Percentiles rank a stretch among this genome's conserved stretches.
These are phyloP conservation scores for Trichopoda pennipes DNA, from an alignment of 2,888 invertebrate species.

Conservation along the genomic window DNA sequence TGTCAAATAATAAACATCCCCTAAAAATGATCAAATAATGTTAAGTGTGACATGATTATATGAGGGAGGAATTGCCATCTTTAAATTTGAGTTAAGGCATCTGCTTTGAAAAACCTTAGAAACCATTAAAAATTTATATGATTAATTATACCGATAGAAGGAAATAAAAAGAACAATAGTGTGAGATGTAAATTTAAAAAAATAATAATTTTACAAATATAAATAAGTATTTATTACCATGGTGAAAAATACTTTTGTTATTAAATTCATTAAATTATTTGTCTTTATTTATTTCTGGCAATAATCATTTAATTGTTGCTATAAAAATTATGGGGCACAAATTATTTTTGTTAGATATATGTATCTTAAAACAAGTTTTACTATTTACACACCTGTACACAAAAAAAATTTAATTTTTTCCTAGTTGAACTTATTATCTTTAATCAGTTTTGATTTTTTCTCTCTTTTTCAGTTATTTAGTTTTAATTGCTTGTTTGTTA, in stretches of 20 bases:
- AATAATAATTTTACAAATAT: too few species aligned
- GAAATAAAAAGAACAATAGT: not conserved
- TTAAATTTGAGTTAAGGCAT: not conserved
- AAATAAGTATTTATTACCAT: too few species aligned
- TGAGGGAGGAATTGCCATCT: slow-evolving; percentile 8
- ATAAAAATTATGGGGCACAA: too few species aligned
- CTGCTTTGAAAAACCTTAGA: not conserved
- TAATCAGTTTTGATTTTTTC: slow-evolving; percentile 23
- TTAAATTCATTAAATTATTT: not conserved
- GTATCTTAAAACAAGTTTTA: slow-evolving; percentile 34
- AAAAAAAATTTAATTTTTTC: not conserved
- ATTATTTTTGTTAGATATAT: slow-evolving; percentile 19
- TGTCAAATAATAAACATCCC: slow-evolving; percentile 17
- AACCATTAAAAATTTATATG: slow-evolving; percentile 35
- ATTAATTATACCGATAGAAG: not conserved
- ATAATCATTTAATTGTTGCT: slow-evolving; percentile 22
- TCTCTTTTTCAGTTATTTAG: slow-evolving; percentile 28
- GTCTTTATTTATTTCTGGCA: not conserved
- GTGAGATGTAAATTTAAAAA: too few species aligned
- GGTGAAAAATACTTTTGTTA: too few species aligned
- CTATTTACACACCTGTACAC: slow-evolving; percentile 11
- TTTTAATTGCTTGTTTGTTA: slow-evolving; percentile 38
- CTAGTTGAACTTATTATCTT: slow-evolving; percentile 36
- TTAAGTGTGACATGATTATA: not conserved
- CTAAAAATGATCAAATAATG: slow-evolving; percentile 27